Evolutionary conservation across 2,113 vertebrate genomes (phyloP).

Genomic region (Apistogramma diplotaenia): DNA sequence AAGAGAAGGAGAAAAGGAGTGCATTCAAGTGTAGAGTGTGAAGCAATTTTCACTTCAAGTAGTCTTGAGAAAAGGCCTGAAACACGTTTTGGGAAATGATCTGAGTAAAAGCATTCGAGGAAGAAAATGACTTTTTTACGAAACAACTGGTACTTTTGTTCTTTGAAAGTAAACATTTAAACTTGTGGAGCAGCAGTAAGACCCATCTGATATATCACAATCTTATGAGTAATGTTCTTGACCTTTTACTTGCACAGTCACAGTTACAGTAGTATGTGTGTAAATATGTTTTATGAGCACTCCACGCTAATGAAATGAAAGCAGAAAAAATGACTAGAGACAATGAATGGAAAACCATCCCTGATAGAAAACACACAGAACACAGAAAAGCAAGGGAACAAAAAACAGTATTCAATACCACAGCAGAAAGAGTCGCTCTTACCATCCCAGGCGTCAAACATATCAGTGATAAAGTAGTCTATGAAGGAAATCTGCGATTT

Average conservation of each 20-base stretch:
- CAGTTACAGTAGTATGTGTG: background rate
- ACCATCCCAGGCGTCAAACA: slow-evolving; percentile 98
- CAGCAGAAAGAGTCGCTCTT: slow-evolving; percentile 43
- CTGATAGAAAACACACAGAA: background rate
- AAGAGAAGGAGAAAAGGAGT: background rate
- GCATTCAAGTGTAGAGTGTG: background rate
- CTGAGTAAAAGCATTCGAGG: background rate
- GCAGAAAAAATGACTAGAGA: background rate
- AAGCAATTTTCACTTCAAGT: background rate
- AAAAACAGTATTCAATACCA: background rate
- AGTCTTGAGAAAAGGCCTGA: background rate
- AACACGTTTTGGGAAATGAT: background rate
- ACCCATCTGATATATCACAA: background rate
- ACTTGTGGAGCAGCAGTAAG: too few relatives aligned
- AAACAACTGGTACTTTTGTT: background rate
- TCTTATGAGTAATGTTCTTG: background rate
- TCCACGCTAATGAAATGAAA: background rate
- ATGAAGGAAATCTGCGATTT: slow-evolving; percentile 99
- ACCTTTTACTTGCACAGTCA: background rate
- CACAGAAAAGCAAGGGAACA: background rate
- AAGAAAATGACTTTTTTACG: background rate
- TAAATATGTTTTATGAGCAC: background rate
- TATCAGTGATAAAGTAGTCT: slow-evolving; percentile 97
- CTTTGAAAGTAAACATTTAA: background rate
- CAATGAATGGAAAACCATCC: background rate